Evolutionary conservation across 2,888 invertebrate genomes (phyloP), one percentile per base, ranked within the genome.

Genomic region (Trilocha varians): DNA sequence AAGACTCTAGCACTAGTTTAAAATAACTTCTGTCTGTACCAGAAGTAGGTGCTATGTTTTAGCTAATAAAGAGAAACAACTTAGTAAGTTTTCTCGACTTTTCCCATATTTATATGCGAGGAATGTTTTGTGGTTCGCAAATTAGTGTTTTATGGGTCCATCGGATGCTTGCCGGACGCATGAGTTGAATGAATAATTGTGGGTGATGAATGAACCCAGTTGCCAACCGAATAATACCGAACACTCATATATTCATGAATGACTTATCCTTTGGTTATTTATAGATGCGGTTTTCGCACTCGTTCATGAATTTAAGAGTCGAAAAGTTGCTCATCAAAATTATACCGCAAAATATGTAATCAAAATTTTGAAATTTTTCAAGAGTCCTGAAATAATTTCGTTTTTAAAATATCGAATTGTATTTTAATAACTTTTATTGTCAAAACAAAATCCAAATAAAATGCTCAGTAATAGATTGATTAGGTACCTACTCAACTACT

Each of bases 171-270:
- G 25, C 11, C 41, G 47, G 46, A 45, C 44, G 50, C 46, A 41
- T 49, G 44, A 40, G 39, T 43, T 46, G 51, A 45, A 49, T 50
- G 44, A 47, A 47, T 47, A 44, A 45, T 45, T 47, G 1, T 9
- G 8, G 25, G 25, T 11, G 25, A 6, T 25, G 25, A 3, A 25
- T 25, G 25, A 25, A 25, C 37, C 14, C 34, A n/a, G 38, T n/a
- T 40, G 48, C 49, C 45, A 55, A 48, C 47, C 48, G 52, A 45
- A 36, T 43, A 46, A 48, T 46, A 44, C 45, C 43, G 41, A 45
- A 43, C 53, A 62, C 55, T 66, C 50, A 52, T 55, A 47, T 57
- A 57, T 63, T 66, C 61, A 60, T 62, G 59, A 55, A 65, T 62
- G 60, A 65, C 53, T 48, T 47, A 34, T 47, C 39, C 42, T 47